Evolutionary conservation across 2,113 vertebrate species (phyloP).

Genomic region (Burhinus bistriatus): DNA sequence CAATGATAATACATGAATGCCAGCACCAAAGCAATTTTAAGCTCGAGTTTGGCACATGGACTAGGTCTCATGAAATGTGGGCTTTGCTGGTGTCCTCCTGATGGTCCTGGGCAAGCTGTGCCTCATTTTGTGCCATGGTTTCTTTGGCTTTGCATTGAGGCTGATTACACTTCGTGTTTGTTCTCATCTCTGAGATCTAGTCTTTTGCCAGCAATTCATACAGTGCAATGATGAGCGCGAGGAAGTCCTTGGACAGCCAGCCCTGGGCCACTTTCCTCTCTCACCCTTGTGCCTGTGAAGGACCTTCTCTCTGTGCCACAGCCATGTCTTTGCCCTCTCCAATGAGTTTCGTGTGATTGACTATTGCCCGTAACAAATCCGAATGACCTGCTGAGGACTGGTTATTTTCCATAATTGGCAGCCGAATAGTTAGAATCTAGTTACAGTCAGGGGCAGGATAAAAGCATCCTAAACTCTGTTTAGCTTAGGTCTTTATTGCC

Average conservation of each 20-base stretch:
- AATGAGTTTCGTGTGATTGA: neutral
- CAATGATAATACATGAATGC: fast-evolving
- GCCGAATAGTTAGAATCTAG: neutral
- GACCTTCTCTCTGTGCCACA: fast-evolving
- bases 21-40: fast-evolving
- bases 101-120: neutral
- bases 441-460: neutral
- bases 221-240: fast-evolving
- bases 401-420: neutral
- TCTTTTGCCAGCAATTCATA: neutral
- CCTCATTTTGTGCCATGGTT: neutral
- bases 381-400: neutral
- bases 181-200: neutral
- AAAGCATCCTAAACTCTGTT: neutral
- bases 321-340: neutral
- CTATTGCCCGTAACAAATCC: neutral
- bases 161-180: neutral
- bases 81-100: neutral
- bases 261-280: neutral
- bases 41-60: neutral
- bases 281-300: neutral
- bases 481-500: neutral
- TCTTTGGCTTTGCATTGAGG: neutral
- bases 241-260: neutral
- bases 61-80: neutral